phyloP scores from a whole-genome alignment of 2,113 vertebrate genomes.

The Smithornis capensis region DNA sequence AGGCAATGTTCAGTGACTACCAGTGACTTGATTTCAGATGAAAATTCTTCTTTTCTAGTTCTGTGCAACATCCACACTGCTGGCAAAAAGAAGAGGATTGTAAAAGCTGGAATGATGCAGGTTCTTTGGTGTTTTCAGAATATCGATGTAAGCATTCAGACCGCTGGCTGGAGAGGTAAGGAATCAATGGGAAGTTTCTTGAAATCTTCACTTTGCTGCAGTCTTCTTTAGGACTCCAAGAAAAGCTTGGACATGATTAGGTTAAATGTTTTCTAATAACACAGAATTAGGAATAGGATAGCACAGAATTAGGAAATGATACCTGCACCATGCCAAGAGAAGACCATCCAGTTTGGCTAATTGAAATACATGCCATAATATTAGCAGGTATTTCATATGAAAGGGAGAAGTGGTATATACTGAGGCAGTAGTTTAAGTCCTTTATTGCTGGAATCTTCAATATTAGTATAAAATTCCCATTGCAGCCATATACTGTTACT shows the following conservation, averaged over 20 bases:
- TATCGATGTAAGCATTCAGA: not conserved
- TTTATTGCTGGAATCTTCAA: not conserved
- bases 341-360: not conserved
- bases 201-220: not conserved
- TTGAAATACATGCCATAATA: not conserved
- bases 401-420: not conserved
- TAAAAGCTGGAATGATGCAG: not conserved
- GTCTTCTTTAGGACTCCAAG: not conserved
- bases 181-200: not conserved
- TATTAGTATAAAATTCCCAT: not conserved
- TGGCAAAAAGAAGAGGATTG: slow-evolving; percentile 83
- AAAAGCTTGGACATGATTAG: not conserved
- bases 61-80: slow-evolving; percentile 61
- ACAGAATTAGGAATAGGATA: too few species aligned
- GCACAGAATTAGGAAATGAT: not conserved
- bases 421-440: not conserved
- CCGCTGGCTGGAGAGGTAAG: slow-evolving; percentile 65
- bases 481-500: not conserved
- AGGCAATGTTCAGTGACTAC: not conserved
- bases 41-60: slow-evolving; percentile 14
- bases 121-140: not conserved
- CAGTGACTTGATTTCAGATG: not conserved
- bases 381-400: not conserved
- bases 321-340: not conserved
- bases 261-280: not conserved